Base-by-base conservation (phyloP, 2,113 vertebrate species). In the Harpagus bidentatus region DNA sequence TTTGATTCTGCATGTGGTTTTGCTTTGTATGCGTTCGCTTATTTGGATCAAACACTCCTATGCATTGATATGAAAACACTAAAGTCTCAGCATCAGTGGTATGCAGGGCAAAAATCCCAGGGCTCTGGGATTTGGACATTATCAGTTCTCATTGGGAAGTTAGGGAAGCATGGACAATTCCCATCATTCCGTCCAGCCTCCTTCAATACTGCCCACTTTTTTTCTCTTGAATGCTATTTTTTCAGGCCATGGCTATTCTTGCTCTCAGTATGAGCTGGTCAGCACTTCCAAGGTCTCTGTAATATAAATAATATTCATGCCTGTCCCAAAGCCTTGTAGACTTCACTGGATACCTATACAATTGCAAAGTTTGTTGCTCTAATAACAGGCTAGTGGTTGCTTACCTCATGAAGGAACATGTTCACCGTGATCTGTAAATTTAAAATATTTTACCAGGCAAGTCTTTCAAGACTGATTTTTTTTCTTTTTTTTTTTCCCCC, bases 401-500 rank as follows among this genome's bases (percentile, higher is more conserved):
- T 82, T 74, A 53, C 62, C 38, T 89, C 29, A 25, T 65, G 73
- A 65, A 94, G 81, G 80, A 31, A 31, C 43, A 28, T 58, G 67
- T 59, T 93, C 79, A 82, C 56, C 4, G 1, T 74, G 40, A 76
- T 91, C 36, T 94, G 92, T 78, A 86, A 32, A 88, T 74, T 72
- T 86, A 88, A 97, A 96, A 79, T 82, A 84, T 93, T 96, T 95
- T 95, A 93, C 56, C 93, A 96, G 81, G 84, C 43, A 93, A 69
- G 74, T 25, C 70, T 86, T 97, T 97, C 45, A 78, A 89, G 93
- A 90, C 45, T 45, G 38, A 83, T 76, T 94, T 72, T 95, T 63
- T 25, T 71, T 32, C 19, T 21, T 21, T 32, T 61, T 56, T 80
- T 86, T 72, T 82, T 28, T 61, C 32, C 72, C 83, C 8, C 43